Conservation (phyloP, 37 sponge, comb jelly and placozoan genomes). For the Lycopodina hypogea region DNA sequence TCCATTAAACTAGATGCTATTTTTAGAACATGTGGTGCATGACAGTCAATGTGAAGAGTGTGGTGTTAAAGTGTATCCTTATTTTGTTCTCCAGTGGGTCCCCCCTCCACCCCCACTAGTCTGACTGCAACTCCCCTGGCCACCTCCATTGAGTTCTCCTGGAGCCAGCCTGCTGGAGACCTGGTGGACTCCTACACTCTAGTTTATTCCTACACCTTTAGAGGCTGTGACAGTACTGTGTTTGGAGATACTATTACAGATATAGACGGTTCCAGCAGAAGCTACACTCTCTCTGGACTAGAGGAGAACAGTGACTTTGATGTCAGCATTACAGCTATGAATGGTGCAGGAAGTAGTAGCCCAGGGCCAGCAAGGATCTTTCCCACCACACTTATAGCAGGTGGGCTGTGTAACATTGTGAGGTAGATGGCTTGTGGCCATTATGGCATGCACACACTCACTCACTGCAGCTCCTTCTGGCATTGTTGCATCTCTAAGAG, state of each 20-base stretch:
- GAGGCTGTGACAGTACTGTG: not conserved
- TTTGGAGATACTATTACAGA: not conserved
- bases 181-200: slow-evolving; percentile 27
- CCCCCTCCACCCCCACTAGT: slow-evolving; percentile 3
- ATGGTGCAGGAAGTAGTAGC: slow-evolving; percentile 31
- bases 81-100: not conserved
- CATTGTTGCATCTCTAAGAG: slow-evolving; percentile 2
- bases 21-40: too few relatives aligned
- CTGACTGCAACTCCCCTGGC: not conserved
- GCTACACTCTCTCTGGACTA: slow-evolving; percentile 27
- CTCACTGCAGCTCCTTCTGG: slow-evolving; percentile 16
- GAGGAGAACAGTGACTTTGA: slow-evolving; percentile 33
- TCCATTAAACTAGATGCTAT: too few relatives aligned
- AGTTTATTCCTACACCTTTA: slow-evolving; percentile 3
- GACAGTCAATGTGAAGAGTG: too few relatives aligned
- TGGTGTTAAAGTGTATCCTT: not conserved
- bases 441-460: not conserved
- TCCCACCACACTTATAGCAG: slow-evolving; percentile 11
- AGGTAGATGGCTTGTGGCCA: too few relatives aligned
- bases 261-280: not conserved
- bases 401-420: too few relatives aligned
- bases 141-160: slow-evolving; percentile 32
- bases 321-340: slow-evolving; percentile 29
- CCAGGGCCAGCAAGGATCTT: not conserved
- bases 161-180: slow-evolving; percentile 20